Evolutionary conservation across 2,888 invertebrate species (phyloP).

Genomic region (Piscicola geometra): DNA sequence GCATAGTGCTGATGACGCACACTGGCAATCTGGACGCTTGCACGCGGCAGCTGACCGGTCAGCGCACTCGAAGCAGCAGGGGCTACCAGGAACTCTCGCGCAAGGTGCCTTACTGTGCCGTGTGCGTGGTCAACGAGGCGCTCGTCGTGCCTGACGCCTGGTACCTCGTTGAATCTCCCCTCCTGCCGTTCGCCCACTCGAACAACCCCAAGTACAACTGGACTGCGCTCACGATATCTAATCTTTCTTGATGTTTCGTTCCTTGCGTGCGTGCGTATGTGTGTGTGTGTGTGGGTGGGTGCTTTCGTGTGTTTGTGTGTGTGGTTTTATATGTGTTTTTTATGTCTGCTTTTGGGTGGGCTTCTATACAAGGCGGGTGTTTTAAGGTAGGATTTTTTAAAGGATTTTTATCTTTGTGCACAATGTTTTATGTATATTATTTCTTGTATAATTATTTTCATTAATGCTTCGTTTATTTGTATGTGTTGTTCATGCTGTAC

Average conservation of each 20-base stretch:
- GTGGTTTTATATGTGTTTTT: too few relatives aligned
- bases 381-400: too few relatives aligned
- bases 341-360: too few relatives aligned
- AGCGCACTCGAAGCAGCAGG: constrained; percentile 63
- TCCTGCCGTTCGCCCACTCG: constrained; percentile 78
- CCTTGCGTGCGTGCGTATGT: background rate
- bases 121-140: constrained; percentile 58
- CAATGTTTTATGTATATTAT: too few relatives aligned
- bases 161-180: constrained; percentile 71
- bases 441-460: too few relatives aligned
- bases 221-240: constrained; percentile 54
- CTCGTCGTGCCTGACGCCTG: constrained; percentile 57
- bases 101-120: constrained; percentile 77
- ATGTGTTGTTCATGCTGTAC: too few relatives aligned
- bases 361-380: too few relatives aligned
- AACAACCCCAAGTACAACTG: constrained; percentile 79
- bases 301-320: too few relatives aligned
- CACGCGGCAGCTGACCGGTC: constrained; percentile 69
- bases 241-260: background rate
- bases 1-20: constrained; percentile 82
- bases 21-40: constrained; percentile 83
- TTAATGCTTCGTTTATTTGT: too few relatives aligned
- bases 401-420: too few relatives aligned
- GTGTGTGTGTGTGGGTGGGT: too few relatives aligned
- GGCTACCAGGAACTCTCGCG: constrained; percentile 70